These are phyloP conservation scores for Channa maculata DNA, from an alignment of 2,113 vertebrate species.

Conservation along the genomic window DNA sequence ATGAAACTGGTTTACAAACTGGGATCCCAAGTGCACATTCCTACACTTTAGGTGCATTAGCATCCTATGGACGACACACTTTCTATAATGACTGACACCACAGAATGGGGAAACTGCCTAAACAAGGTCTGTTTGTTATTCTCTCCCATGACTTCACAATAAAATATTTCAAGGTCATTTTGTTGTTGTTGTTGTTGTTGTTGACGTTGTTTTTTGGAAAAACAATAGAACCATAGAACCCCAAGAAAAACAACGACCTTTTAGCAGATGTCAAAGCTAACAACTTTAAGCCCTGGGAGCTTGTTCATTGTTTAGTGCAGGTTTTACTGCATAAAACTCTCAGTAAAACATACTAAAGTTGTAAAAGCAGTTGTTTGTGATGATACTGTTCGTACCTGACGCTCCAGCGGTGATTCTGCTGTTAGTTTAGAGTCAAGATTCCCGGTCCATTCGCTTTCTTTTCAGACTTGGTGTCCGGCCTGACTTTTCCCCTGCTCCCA, in stretches of 20 bases:
- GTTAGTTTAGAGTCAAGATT: neutral
- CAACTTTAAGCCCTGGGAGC: neutral
- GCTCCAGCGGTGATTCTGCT: constrained; percentile 14
- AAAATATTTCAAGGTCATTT: neutral
- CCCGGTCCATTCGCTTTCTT: constrained; percentile 45
- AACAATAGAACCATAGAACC: neutral
- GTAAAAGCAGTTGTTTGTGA: neutral
- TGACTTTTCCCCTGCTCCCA: neutral
- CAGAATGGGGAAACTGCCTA: neutral
- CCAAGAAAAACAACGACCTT: neutral
- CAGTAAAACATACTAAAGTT: neutral
- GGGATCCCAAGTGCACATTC: too few relatives aligned
- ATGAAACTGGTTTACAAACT: too few relatives aligned
- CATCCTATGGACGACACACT: too few relatives aligned
- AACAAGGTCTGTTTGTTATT: neutral
- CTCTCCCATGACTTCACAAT: neutral
- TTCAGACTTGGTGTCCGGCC: neutral
- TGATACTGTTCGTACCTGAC: constrained; percentile 54
- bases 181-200: neutral
- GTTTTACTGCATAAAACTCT: neutral
- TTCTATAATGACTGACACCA: too few relatives aligned
- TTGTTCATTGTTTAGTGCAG: neutral
- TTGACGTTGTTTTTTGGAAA: too few relatives aligned
- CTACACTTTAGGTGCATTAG: too few relatives aligned
- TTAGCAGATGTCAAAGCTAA: neutral